These are phyloP conservation scores for Orchestia grillus DNA, from an alignment of 1,140 invertebrate species.

Conservation along the genomic window DNA sequence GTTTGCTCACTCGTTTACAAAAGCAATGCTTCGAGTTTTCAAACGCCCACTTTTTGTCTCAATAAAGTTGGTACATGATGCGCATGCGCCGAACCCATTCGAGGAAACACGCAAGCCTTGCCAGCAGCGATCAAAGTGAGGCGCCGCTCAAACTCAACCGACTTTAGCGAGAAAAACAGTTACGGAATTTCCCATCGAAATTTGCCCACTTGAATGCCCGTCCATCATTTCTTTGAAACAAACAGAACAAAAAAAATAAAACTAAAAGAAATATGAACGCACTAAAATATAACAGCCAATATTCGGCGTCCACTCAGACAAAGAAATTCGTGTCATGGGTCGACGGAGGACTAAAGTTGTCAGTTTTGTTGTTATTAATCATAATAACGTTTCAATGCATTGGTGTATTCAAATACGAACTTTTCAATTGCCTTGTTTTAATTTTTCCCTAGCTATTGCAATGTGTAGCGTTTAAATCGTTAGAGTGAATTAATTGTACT, in stretches of 20 bases:
- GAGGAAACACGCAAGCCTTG: not conserved
- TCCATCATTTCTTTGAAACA: not conserved
- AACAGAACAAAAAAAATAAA: not conserved
- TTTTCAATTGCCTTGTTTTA: not conserved
- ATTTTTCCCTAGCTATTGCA: no score
- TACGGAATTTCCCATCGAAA: not conserved
- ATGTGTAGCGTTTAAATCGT: not conserved
- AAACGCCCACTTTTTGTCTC: not conserved
- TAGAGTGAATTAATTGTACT: not conserved
- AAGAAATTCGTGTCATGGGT: not conserved
- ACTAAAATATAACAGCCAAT: not conserved
- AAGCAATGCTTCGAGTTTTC: not conserved
- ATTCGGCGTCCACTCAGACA: not conserved
- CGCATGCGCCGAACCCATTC: not conserved
- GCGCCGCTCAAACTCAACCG: not conserved
- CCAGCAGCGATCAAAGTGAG: not conserved
- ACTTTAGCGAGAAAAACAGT: not conserved
- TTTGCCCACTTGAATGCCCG: not conserved
- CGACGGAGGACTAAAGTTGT: not conserved
- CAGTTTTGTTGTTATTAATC: not conserved
- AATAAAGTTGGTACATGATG: constrained; percentile 9
- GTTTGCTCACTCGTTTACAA: not conserved
- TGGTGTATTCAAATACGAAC: no score
- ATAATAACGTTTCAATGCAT: no score
- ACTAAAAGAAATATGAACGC: not conserved